Conservation (phyloP, 2,888 invertebrate species). For the Chrysotoxum bicinctum region DNA sequence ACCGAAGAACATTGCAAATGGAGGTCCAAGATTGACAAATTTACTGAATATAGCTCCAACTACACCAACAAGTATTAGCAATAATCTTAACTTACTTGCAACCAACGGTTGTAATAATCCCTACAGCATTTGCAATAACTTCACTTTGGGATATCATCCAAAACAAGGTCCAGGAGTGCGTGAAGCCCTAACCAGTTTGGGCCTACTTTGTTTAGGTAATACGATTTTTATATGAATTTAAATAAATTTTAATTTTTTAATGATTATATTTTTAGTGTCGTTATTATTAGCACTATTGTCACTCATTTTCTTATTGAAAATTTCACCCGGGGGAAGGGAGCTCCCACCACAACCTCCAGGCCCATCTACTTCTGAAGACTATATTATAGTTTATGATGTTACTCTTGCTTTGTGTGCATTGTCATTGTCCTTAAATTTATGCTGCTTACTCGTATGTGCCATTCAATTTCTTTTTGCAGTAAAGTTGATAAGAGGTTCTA, state of each 20-base stretch:
- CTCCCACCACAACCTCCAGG: conserved; percentile 79
- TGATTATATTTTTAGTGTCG: conserved; percentile 84
- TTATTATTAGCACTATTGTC: conserved; percentile 91
- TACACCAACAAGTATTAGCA: conserved; percentile 74
- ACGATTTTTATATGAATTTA: neutral
- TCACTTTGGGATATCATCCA: conserved; percentile 82
- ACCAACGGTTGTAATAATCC: conserved; percentile 74
- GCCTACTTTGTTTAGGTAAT: conserved; percentile 88
- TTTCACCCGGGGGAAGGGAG: conserved; percentile 85
- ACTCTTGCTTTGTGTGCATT: conserved; percentile 94
- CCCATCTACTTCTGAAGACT: conserved; percentile 88
- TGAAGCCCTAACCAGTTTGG: conserved; percentile 92
- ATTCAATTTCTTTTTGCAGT: conserved; percentile 97
- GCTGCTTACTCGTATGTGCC: conserved; percentile 95
- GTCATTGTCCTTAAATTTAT: conserved; percentile 93
- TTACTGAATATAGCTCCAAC: conserved; percentile 76
- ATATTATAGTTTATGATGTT: conserved; percentile 94
- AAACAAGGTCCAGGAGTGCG: conserved; percentile 85
- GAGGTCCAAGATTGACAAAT: conserved; percentile 81
- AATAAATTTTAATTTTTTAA: neutral
- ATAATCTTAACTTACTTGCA: conserved; percentile 67
- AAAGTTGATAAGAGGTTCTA: conserved; percentile 93
- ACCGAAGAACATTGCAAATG: conserved; percentile 76
- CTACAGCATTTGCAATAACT: conserved; percentile 76
- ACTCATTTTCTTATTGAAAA: conserved; percentile 91